A percentile compares a stretch with the other conserved stretches of the same genome.
These are phyloP conservation scores for Athrips mouffetella DNA, from an alignment of 2,888 invertebrate genomes.

Conservation along the genomic window DNA sequence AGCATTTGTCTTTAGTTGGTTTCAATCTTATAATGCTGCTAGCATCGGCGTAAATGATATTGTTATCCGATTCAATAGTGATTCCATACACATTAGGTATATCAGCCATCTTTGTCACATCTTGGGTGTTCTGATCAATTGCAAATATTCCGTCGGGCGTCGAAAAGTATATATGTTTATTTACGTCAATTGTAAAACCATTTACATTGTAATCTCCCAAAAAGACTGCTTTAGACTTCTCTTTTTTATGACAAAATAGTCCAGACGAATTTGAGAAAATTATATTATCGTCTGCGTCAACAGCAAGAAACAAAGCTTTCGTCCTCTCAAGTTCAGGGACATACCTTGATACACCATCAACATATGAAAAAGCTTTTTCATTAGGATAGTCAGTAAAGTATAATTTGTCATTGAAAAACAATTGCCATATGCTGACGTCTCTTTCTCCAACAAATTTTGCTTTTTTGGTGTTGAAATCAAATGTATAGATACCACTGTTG, in stretches of 20 bases:
- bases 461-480: constrained; percentile 39
- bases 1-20: constrained; percentile 4
- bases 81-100: constrained; percentile 13
- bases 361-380: constrained; percentile 35
- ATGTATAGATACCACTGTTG: constrained; percentile 48
- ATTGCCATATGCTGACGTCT: constrained; percentile 53
- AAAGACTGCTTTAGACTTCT: neutral
- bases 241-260: constrained; percentile 30
- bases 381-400: constrained; percentile 51
- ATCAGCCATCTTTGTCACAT: neutral
- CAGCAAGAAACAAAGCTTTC: constrained; percentile 34
- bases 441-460: constrained; percentile 36
- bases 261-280: constrained; percentile 42
- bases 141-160: constrained; percentile 30
- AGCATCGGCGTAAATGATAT: constrained; percentile 9
- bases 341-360: constrained; percentile 24
- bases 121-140: neutral
- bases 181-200: constrained; percentile 29
- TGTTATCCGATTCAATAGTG: constrained; percentile 10
- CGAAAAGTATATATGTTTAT: constrained; percentile 36
- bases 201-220: constrained; percentile 29
- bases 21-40: constrained; percentile 11
- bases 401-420: constrained; percentile 52
- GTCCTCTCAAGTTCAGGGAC: constrained; percentile 32
- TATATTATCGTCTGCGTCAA: constrained; percentile 32